These are phyloP conservation scores for Ornithoptera priamus DNA, from an alignment of 2,888 invertebrate species.

Conservation along the genomic window DNA sequence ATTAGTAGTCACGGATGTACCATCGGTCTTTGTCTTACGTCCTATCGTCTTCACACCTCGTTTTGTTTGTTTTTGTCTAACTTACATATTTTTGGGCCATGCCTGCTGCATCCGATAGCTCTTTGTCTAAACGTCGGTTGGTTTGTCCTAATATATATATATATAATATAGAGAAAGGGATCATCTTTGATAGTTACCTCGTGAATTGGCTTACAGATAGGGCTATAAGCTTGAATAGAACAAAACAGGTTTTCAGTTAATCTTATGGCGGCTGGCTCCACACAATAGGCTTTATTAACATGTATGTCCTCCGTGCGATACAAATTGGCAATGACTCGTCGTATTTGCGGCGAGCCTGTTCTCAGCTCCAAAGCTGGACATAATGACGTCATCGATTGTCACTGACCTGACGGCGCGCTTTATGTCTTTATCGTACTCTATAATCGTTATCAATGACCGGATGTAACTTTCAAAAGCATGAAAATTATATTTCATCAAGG, in stretches of 20 bases:
- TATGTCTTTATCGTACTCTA: background rate
- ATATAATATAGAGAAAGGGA: background rate
- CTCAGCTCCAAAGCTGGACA: background rate
- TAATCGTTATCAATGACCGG: background rate
- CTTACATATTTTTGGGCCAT: too few species aligned
- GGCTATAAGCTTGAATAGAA: constrained; percentile 4
- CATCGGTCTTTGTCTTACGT: too few species aligned
- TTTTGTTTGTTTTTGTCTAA: too few species aligned
- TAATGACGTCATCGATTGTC: background rate
- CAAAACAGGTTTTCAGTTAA: constrained; percentile 42
- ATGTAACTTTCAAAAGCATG: background rate
- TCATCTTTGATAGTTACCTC: background rate
- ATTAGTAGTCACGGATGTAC: too few species aligned
- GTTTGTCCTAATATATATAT: too few species aligned
- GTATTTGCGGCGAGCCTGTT: constrained; percentile 39
- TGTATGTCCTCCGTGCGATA: constrained; percentile 60
- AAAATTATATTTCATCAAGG: too few species aligned
- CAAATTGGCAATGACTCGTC: constrained; percentile 68
- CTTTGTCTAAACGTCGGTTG: too few species aligned
- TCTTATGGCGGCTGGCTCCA: constrained; percentile 50
- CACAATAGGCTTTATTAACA: constrained; percentile 76
- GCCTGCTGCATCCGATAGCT: too few species aligned
- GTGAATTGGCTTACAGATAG: background rate
- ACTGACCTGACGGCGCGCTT: background rate
- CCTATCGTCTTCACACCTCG: too few species aligned